Base-by-base conservation (phyloP, 2,797 vertebrate species). In the Champsocephalus gunnari region DNA sequence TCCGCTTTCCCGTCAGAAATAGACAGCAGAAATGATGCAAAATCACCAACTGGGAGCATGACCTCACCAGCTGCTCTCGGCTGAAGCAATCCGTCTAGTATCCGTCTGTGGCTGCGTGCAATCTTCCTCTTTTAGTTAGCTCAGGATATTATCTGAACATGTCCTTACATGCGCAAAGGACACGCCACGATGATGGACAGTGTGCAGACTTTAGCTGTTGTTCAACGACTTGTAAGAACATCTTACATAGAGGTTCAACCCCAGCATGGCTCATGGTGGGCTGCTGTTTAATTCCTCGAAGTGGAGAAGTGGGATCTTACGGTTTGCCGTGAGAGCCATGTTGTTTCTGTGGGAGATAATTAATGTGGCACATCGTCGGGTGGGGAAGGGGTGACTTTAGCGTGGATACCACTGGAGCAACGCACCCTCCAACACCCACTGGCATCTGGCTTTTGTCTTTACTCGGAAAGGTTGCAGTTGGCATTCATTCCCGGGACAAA, bases 21-120 rank as follows among this genome's bases (percentile, higher is more conserved):
- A 88, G 87, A 86, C 16, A 11, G 70, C 57, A 57, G 66, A 76
- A 78, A 74, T 83, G 71, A 88, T 68, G 80, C 71, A 73, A 76
- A 85, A 78, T 80, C 83, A 79, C 59, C 70, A 62, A 63, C 28
- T 10, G 21, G 6, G 83, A 28, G 13, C 61, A 80, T 92, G 89
- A 92, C 85, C 80, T 92, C 90, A 92, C 21, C 80, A 81, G 77
- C 80, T 85, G 84, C 72, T 87, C 57, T 79, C 13, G 63, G 85
- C 88, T 91, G 80, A 89, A 90, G 81, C 85, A 82, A 84, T 83
- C 84, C 5, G 21, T 41, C 64, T 88, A 66, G 57, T 77, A 38
- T 72, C 58, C 79, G 66, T 83, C 70, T 80, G 70, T 64, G 73
- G 47, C 34, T n/a, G 81, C 58, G 68, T 72, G 54, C 73, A 83